These are phyloP conservation scores for Mastigias papua DNA, from an alignment of 30 jellyfish, hydroid and myxozoan genomes.

Conservation along the genomic window DNA sequence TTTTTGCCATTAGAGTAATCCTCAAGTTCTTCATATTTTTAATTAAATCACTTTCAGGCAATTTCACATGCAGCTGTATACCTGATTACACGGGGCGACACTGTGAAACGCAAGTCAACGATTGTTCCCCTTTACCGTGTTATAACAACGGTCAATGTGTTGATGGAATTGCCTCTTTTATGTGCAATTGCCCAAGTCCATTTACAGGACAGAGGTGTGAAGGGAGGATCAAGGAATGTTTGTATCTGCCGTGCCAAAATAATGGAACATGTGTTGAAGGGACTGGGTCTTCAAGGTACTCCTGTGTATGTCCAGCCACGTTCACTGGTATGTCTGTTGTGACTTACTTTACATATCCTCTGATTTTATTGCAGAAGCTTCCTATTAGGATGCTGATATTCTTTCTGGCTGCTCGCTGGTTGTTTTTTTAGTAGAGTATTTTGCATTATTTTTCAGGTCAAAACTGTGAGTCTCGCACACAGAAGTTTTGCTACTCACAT, in stretches of 20 bases:
- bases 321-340: conserved; percentile 25
- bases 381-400: not conserved
- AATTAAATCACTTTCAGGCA: conserved; percentile 35
- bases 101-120: conserved; percentile 44
- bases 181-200: conserved; percentile 52
- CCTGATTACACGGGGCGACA: conserved; percentile 24
- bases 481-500: conserved; percentile 37
- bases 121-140: conserved; percentile 56
- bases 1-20: no score
- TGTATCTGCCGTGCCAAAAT: conserved; percentile 61
- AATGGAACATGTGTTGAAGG: conserved; percentile 67
- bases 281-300: conserved; percentile 15
- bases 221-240: conserved; percentile 36
- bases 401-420: not conserved
- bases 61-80: conserved; percentile 42
- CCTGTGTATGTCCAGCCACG: conserved; percentile 25
- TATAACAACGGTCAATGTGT: conserved; percentile 49
- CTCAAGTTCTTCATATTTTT: no score
- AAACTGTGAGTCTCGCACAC: conserved; percentile 52
- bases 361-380: not conserved
- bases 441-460: conserved; percentile 18
- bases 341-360: not conserved
- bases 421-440: not conserved
- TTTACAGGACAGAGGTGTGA: conserved; percentile 66
- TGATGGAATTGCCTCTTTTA: conserved; percentile 37